phyloP scores from a whole-genome alignment of 2,797 vertebrate species.

The Pampus argenteus region DNA sequence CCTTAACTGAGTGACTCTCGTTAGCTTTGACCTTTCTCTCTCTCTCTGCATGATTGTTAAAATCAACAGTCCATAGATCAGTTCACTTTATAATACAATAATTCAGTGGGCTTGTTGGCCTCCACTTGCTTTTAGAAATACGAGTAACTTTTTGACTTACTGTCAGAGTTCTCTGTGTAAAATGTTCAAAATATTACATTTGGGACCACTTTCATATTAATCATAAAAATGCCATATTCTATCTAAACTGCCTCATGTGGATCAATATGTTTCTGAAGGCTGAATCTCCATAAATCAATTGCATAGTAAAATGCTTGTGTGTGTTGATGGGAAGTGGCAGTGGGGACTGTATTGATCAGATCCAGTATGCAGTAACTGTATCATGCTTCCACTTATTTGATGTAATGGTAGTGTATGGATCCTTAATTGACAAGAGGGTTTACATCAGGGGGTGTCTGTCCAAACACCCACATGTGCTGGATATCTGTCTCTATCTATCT shows the following conservation, averaged over 20 bases:
- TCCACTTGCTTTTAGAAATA: constrained; percentile 11
- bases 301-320: constrained; percentile 52
- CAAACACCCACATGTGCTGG: neutral
- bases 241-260: constrained; percentile 32
- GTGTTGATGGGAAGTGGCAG: constrained; percentile 26
- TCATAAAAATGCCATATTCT: constrained; percentile 67
- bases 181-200: constrained; percentile 20
- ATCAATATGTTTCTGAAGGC: constrained; percentile 63
- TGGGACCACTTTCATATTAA: constrained; percentile 51
- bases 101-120: constrained; percentile 10
- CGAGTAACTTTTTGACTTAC: neutral
- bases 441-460: constrained; percentile 29
- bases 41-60: constrained; percentile 66
- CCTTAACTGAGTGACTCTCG: constrained; percentile 50
- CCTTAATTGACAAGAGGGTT: constrained; percentile 57
- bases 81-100: constrained; percentile 44
- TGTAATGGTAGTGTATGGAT: constrained; percentile 70
- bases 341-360: constrained; percentile 54
- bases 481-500: too few relatives aligned
- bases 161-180: constrained; percentile 6
- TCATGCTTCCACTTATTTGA: constrained; percentile 69
- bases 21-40: constrained; percentile 79
- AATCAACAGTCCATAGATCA: constrained; percentile 48
- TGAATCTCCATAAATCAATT: constrained; percentile 70
- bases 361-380: constrained; percentile 57